Evolutionary conservation across 2,888 invertebrate genomes (phyloP).

Genomic region (Erebia aethiops): DNA sequence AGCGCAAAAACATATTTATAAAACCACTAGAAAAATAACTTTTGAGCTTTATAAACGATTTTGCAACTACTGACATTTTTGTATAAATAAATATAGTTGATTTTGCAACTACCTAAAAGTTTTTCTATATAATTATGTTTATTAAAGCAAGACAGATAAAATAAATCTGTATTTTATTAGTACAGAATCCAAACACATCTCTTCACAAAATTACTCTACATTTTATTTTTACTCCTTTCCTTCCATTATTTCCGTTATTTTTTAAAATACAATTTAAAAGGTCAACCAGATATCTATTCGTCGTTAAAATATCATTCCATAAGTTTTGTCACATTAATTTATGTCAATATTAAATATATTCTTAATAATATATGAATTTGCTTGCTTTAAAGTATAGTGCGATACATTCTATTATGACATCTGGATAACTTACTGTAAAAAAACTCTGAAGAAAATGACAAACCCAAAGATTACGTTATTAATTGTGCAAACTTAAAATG

Average conservation of each 20-base stretch:
- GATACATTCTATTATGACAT: slow-evolving; percentile 9
- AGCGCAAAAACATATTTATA: slow-evolving; percentile 33
- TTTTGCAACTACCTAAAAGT: slow-evolving; percentile 1
- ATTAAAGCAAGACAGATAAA: neutral
- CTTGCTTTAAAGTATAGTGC: slow-evolving; percentile 20
- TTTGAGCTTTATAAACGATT: slow-evolving; percentile 39
- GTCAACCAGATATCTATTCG: neutral
- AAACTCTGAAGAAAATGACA: slow-evolving; percentile 26
- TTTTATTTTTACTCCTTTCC: slow-evolving; percentile 20
- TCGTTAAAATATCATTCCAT: slow-evolving; percentile 4
- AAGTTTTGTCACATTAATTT: slow-evolving; percentile 15
- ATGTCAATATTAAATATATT: slow-evolving; percentile 11
- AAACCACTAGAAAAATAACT: slow-evolving; percentile 21
- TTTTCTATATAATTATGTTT: neutral
- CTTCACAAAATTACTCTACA: slow-evolving; percentile 19
- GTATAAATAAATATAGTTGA: slow-evolving; percentile 3
- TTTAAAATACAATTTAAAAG: slow-evolving; percentile 11
- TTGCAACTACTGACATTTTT: slow-evolving; percentile 1
- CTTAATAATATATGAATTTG: slow-evolving; percentile 19
- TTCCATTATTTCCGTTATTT: neutral
- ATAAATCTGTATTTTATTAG: neutral
- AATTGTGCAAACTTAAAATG: slow-evolving; percentile 25
- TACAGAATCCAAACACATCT: slow-evolving; percentile 11
- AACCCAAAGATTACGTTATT: slow-evolving; percentile 5
- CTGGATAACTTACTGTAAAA: slow-evolving; percentile 10